phyloP scores from a whole-genome alignment of 2,113 vertebrate species.

The Opisthocomus hoazin region DNA sequence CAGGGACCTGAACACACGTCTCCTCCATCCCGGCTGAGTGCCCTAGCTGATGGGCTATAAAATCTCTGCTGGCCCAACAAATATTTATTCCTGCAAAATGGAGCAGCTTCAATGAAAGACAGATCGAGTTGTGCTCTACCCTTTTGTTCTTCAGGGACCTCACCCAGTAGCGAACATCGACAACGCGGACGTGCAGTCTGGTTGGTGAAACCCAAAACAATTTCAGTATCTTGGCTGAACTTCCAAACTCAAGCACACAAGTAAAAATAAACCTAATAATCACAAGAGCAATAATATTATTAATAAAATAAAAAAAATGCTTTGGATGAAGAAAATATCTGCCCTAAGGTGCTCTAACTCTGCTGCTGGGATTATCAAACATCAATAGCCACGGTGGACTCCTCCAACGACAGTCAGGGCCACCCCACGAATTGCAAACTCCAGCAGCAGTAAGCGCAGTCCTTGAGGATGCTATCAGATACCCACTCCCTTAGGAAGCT shows the following conservation, averaged over 20 bases:
- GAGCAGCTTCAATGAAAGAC: neutral
- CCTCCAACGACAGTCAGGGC: neutral
- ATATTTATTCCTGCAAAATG: conserved; percentile 32
- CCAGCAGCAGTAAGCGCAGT: neutral
- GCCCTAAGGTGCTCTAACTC: neutral
- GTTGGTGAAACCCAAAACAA: neutral
- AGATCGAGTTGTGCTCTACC: accelerated
- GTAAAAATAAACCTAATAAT: neutral
- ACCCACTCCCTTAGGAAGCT: neutral
- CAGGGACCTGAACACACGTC: neutral
- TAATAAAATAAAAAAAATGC: neutral
- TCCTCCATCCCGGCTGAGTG: conserved; percentile 3
- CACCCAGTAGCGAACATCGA: neutral
- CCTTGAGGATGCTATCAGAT: neutral
- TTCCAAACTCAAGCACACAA: neutral
- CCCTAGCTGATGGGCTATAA: conserved; percentile 20
- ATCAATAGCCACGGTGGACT: neutral
- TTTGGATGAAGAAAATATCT: neutral
- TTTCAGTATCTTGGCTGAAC: neutral
- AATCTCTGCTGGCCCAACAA: conserved; percentile 41
- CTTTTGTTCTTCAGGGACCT: neutral
- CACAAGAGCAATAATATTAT: neutral
- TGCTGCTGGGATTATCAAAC: neutral
- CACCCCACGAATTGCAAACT: neutral
- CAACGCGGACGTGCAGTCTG: neutral